Evolutionary conservation across 1,140 invertebrate genomes (phyloP).

Genomic region (Cyphomyrmex costatus): DNA sequence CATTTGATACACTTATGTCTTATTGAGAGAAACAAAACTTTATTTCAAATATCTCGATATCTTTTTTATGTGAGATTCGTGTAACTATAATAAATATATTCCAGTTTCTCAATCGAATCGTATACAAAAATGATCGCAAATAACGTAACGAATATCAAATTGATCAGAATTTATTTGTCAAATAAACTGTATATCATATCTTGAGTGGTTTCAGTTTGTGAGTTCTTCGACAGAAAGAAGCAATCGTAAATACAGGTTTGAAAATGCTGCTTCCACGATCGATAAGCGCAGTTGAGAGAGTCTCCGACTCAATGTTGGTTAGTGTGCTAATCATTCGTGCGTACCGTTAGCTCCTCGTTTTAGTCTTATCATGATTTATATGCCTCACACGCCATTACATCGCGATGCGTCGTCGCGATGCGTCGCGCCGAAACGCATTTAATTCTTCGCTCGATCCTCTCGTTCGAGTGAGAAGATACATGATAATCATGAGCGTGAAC

Average conservation of each 20-base stretch:
- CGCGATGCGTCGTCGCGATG: not conserved
- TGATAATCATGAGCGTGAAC: not conserved
- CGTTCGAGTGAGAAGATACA: not conserved
- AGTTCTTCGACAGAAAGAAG: not conserved
- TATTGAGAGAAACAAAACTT: not conserved
- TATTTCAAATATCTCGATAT: not conserved
- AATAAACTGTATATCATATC: not conserved
- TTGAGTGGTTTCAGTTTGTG: not conserved
- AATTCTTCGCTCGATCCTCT: not conserved
- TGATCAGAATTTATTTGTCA: constrained; percentile 7
- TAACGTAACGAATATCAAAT: constrained; percentile 12
- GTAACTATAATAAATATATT: not conserved
- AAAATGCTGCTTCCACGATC: not conserved
- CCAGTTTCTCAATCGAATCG: not conserved
- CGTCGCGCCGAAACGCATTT: constrained; percentile 9
- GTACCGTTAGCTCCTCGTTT: constrained; percentile 53
- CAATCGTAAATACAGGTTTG: not conserved
- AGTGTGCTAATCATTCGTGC: constrained; percentile 49
- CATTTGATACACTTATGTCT: not conserved
- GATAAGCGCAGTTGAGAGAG: constrained; percentile 9
- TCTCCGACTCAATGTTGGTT: constrained; percentile 44
- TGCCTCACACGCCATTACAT: not conserved
- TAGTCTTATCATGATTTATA: constrained; percentile 49
- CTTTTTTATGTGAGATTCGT: not conserved
- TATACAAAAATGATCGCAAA: not conserved